Evolutionary conservation across 2,888 invertebrate species (phyloP).

Genomic region (Heliconius ismenius): DNA sequence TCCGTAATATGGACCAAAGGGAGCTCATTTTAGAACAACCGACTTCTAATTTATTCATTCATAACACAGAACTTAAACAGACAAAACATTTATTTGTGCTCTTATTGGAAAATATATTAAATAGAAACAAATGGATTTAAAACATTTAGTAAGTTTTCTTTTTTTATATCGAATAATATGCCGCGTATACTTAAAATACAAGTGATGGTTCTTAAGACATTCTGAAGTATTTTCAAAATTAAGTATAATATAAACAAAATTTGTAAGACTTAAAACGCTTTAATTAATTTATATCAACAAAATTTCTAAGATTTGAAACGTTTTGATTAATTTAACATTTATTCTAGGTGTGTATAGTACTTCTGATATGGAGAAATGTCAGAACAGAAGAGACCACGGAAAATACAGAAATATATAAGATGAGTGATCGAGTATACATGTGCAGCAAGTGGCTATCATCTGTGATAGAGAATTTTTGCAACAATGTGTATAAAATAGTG

Average conservation of each 20-base stretch:
- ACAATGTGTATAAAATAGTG: slow-evolving; percentile 66
- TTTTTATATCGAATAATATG: slow-evolving; percentile 11
- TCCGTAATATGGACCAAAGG: slow-evolving; percentile 67
- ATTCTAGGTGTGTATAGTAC: slow-evolving; percentile 61
- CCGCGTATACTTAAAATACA: not conserved
- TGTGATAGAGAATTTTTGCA: slow-evolving; percentile 65
- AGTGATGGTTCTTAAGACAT: slow-evolving; percentile 13
- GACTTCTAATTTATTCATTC: slow-evolving; percentile 58
- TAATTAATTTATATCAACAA: not conserved
- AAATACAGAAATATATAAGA: slow-evolving; percentile 52
- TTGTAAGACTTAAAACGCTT: not conserved
- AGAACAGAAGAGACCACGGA: slow-evolving; percentile 47
- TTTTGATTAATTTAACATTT: slow-evolving; percentile 29
- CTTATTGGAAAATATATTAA: slow-evolving; percentile 49
- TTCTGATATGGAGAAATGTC: slow-evolving; percentile 53
- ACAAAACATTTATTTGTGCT: slow-evolving; percentile 59
- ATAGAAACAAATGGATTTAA: slow-evolving; percentile 57
- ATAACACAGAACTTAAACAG: slow-evolving; percentile 61
- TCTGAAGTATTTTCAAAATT: not conserved
- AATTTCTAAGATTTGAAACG: not conserved
- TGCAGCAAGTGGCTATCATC: slow-evolving; percentile 68
- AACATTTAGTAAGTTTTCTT: slow-evolving; percentile 60
- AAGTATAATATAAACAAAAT: too few relatives aligned
- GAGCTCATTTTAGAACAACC: slow-evolving; percentile 64
- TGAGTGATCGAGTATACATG: slow-evolving; percentile 61